These are phyloP conservation scores for Lytechinus variegatus DNA, from an alignment of 35 echinoderm and acorn worm species.

Conservation along the genomic window DNA sequence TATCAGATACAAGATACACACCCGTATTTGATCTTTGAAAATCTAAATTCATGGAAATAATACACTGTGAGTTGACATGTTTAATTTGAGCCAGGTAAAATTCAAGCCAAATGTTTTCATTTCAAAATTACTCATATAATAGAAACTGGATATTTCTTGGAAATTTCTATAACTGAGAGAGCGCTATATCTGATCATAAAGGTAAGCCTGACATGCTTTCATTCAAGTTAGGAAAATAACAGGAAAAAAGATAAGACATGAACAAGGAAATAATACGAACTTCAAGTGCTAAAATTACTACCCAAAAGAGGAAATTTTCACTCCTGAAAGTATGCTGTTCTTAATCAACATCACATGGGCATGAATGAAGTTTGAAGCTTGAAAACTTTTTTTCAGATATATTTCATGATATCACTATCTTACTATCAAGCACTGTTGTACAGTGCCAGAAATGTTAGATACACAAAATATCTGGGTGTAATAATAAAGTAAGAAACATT, in stretches of 20 bases:
- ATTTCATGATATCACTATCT: too few species aligned
- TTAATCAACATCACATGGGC: neutral
- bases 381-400: neutral
- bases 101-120: too few species aligned
- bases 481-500: too few species aligned
- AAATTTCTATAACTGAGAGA: neutral
- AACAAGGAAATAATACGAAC: neutral
- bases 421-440: too few species aligned
- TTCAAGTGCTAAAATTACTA: neutral
- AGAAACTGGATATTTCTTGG: neutral
- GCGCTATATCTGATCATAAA: neutral
- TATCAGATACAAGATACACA: too few species aligned
- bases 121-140: neutral
- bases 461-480: too few species aligned
- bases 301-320: neutral
- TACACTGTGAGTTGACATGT: too few species aligned
- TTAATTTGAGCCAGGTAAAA: too few species aligned
- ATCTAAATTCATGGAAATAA: too few species aligned
- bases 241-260: neutral
- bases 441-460: too few species aligned
- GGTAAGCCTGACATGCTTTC: neutral
- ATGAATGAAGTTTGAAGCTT: neutral
- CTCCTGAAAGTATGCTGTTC: neutral
- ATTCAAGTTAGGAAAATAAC: constrained; percentile 1
- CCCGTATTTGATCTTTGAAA: too few species aligned